phyloP scores from a whole-genome alignment of 2,888 invertebrate genomes.

The Melieria crassipennis region DNA sequence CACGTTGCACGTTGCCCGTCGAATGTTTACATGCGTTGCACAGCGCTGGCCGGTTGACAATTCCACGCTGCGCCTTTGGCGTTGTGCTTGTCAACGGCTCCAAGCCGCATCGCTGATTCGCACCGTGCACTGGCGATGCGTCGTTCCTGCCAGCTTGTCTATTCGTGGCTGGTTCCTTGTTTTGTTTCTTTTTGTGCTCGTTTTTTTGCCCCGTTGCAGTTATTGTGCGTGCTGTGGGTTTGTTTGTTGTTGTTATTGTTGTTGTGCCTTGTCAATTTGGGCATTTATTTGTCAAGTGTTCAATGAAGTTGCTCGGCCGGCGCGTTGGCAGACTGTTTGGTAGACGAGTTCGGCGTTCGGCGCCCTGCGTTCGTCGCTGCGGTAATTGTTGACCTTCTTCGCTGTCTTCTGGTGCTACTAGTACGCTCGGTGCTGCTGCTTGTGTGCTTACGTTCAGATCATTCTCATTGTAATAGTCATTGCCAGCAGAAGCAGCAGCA shows the following conservation, averaged over 20 bases:
- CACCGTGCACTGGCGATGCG: too few relatives aligned
- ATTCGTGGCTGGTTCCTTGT: too few relatives aligned
- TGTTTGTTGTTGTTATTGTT: background rate
- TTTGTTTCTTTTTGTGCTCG: too few relatives aligned
- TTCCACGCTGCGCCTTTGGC: too few relatives aligned
- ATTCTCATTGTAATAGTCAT: background rate
- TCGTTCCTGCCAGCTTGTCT: too few relatives aligned
- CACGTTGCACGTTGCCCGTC: too few relatives aligned
- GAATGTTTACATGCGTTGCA: background rate
- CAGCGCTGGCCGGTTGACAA: background rate
- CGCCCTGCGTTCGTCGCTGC: too few relatives aligned
- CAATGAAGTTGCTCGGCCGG: background rate
- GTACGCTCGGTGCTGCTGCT: too few relatives aligned
- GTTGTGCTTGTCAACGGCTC: too few relatives aligned
- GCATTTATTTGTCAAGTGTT: constrained; percentile 2
- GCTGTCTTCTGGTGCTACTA: background rate
- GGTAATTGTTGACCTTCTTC: background rate
- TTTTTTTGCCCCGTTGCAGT: too few relatives aligned
- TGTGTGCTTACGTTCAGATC: background rate
- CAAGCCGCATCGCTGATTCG: too few relatives aligned
- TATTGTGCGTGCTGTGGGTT: background rate
- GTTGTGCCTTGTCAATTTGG: background rate
- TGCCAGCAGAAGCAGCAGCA: background rate
- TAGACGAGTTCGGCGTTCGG: background rate
- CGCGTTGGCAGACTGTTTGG: background rate